Evolutionary conservation across 2,113 vertebrate species (phyloP).

Genomic region (Rhadina sibilatrix): DNA sequence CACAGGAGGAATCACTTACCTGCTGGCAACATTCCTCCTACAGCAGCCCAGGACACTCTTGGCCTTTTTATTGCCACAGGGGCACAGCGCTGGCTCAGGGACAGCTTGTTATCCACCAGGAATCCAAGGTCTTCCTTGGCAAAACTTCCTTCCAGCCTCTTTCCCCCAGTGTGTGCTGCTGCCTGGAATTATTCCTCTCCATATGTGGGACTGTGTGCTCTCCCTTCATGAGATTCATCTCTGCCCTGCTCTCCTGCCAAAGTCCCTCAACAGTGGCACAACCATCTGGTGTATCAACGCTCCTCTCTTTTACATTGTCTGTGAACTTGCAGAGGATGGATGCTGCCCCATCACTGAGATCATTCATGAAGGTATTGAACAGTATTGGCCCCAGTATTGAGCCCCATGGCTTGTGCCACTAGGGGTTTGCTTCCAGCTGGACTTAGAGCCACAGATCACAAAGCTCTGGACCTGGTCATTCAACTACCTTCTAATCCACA

Average conservation of each 20-base stretch:
- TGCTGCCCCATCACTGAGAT: background rate
- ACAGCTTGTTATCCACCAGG: background rate
- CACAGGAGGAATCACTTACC: background rate
- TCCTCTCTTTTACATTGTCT: background rate
- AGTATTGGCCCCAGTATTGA: background rate
- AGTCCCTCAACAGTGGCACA: background rate
- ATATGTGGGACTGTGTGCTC: background rate
- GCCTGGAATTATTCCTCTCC: background rate
- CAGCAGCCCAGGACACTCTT: background rate
- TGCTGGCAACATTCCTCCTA: background rate
- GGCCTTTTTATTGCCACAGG: background rate
- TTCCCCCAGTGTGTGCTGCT: background rate
- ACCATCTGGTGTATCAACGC: background rate
- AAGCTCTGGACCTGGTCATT: background rate
- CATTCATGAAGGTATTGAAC: background rate
- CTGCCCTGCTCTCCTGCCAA: background rate
- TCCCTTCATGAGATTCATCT: background rate
- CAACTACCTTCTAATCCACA: background rate
- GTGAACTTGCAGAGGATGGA: background rate
- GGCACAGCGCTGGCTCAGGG: background rate
- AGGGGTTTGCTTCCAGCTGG: background rate
- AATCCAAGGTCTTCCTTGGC: background rate
- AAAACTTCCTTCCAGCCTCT: background rate
- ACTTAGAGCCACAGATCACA: background rate
- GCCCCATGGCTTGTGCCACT: background rate